Base-by-base conservation (phyloP, 1,140 invertebrate species). In the Melipona quadrifasciata region DNA sequence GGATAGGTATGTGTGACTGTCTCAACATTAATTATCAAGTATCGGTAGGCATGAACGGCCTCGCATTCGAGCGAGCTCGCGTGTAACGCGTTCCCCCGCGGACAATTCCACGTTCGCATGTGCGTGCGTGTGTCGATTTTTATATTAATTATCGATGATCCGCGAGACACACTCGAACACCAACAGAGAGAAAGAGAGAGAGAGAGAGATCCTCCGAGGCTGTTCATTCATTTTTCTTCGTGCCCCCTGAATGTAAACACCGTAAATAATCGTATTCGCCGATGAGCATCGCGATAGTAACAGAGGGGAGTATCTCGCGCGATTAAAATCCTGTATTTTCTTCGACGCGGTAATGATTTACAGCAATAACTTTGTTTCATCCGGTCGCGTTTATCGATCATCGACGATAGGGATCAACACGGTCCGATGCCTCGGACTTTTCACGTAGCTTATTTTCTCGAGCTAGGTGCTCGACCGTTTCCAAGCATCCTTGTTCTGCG, bases 91-190 rank as follows among this genome's bases (percentile, higher is more conserved):
- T n/a, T 68, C 8, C 76, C 61, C 39, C 10, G 61, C 76, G 76
- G 76, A 78, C 76, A 65, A 65, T 51, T 17, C 57, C 39, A 8
- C 39, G 57, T 16, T 72, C 21, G 39, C 21, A 61, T 31, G 61
- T 47, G 61, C 5, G 39, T 27, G 75, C 21, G 61, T 47, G 71
- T 27, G 67, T 80, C 47, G 71, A 82, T 82, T 82, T 82, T 82
- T 82, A 75, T 75, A 75, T 74, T 65, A 82, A 67, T 82, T 75
- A 82, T 82, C 80, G 51, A n/a, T 72, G 55, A 31, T 47, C 27
- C 27, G 27, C 51, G 58, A 64, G 61, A 86, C 61, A 87, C 31
- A 65, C 57, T 64, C 11, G 19, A 0, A 8, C n/a, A n/a, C 68
- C 21, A 47, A 47, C 8, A 47, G 39, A 47, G 8, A 47, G 39